Evolutionary conservation across 2,888 invertebrate genomes (phyloP).

Genomic region (Auanema sp.): DNA sequence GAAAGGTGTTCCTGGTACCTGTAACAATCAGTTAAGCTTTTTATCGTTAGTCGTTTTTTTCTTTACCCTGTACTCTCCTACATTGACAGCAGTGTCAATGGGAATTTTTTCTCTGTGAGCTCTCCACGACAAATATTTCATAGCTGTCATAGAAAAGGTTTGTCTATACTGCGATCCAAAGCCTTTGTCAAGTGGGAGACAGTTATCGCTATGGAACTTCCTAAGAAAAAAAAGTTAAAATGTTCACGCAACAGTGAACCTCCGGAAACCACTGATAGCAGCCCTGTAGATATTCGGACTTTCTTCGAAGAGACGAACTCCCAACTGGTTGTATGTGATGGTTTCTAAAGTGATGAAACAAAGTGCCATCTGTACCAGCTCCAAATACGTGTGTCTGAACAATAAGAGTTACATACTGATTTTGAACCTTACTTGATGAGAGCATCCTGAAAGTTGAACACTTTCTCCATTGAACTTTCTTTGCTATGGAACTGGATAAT

Average conservation of each 20-base stretch:
- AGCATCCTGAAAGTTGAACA: neutral
- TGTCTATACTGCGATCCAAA: slow-evolving; percentile 4
- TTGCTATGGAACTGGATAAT: neutral
- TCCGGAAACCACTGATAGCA: slow-evolving; percentile 9
- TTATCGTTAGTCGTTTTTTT: neutral
- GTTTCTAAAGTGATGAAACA: slow-evolving; percentile 3
- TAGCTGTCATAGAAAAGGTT: slow-evolving; percentile 10
- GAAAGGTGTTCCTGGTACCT: slow-evolving; percentile 13
- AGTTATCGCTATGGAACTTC: slow-evolving; percentile 8
- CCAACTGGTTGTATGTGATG: slow-evolving; percentile 4
- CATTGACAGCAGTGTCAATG: slow-evolving; percentile 17
- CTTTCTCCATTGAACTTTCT: neutral
- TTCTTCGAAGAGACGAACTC: slow-evolving; percentile 13
- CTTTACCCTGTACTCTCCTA: slow-evolving; percentile 17
- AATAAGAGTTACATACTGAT: neutral
- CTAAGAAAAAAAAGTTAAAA: neutral
- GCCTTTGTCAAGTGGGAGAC: slow-evolving; percentile 10
- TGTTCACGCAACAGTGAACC: neutral
- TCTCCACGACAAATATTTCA: slow-evolving; percentile 20
- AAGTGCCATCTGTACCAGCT: slow-evolving; percentile 2
- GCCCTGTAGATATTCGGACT: slow-evolving; percentile 1
- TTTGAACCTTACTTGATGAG: neutral
- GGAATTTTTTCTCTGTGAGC: slow-evolving; percentile 10
- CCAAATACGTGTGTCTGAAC: slow-evolving; percentile 12
- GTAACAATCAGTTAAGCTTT: slow-evolving; percentile 2